These are phyloP conservation scores for Oreocharis arfaki DNA, from an alignment of 2,113 vertebrate genomes.

Conservation along the genomic window DNA sequence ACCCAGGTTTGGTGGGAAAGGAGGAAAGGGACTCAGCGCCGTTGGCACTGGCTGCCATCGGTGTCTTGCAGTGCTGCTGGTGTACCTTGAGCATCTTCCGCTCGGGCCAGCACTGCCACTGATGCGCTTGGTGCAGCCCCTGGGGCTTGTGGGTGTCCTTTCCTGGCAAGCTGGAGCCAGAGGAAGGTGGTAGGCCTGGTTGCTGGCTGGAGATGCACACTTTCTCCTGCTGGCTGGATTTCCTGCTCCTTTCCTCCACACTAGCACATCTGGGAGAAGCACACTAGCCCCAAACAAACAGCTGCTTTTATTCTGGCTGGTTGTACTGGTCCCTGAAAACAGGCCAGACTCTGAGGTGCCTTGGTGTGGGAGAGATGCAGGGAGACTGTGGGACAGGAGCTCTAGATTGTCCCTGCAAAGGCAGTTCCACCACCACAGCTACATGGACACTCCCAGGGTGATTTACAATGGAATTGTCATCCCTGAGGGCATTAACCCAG, in stretches of 20 bases:
- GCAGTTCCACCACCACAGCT: neutral
- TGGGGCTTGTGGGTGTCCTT: neutral
- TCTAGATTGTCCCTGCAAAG: neutral
- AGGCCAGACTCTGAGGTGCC: neutral
- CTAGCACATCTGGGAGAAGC: neutral
- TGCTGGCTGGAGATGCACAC: neutral
- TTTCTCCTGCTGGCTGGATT: neutral
- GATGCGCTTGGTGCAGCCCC: neutral
- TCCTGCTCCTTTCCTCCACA: neutral
- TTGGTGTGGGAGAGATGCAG: neutral
- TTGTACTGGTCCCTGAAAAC: neutral
- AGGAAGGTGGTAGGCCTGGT: neutral
- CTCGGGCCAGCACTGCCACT: accelerated
- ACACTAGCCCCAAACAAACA: neutral
- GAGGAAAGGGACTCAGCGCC: accelerated
- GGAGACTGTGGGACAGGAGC: neutral
- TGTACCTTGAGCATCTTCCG: neutral
- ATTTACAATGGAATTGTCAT: neutral
- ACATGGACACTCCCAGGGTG: accelerated
- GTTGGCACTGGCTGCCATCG: accelerated
- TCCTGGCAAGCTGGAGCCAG: neutral
- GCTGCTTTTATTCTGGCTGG: neutral
- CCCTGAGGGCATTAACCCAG: neutral
- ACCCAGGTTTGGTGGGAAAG: neutral
- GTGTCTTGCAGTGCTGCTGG: neutral